Evolutionary conservation across 92 coral and sea anemone species (phyloP), one percentile per base, ranked within the genome.

Genomic region (Zoanthus solanderi): DNA sequence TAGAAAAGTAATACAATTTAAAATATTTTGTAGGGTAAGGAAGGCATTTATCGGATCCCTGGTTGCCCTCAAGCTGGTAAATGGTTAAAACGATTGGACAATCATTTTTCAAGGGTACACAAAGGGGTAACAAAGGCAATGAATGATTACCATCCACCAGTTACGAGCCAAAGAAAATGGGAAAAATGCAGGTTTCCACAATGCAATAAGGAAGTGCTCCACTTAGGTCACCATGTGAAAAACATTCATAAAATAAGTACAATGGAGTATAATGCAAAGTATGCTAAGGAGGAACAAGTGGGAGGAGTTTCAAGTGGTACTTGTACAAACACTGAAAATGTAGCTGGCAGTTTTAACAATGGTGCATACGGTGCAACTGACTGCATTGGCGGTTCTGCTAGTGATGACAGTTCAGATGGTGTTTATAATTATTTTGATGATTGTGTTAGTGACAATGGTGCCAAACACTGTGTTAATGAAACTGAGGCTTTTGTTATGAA

Each of bases 21-120:
- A 71, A 71, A 71, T 28, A 71, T 9, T 68, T 71, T 71, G 17
- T 71, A 71, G n/a, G 75, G 75, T 31, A 71, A 71, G 16, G 75
- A 71, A 31, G 75, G 75, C 75, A 71, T 71, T 31, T 71, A 46
- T 71, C 75, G 75, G 46, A 7, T 71, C 0, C 30, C 75, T 4
- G 84, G 89, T 3, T 75, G 89, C 61, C 89, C 89, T n/a, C 89
- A 86, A 42, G 48, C 76, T 45, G 84, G 89, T n/a, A 86, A 86
- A 86, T 57, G 47, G 72, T 63, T 76, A 13, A 86, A 86, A 66
- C 46, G 89, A 76, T 74, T 65, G 9, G 89, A 76, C 48, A 86
- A 86, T 31, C 89, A 86, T 77, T 77, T 77, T 15, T 45, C 78
- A 28, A 86, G 77, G 23, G 76, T 5, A 29, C 78, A 76, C 67